Conservation (phyloP, 2,888 invertebrate species). For the Nephrotoma guestfalica region DNA sequence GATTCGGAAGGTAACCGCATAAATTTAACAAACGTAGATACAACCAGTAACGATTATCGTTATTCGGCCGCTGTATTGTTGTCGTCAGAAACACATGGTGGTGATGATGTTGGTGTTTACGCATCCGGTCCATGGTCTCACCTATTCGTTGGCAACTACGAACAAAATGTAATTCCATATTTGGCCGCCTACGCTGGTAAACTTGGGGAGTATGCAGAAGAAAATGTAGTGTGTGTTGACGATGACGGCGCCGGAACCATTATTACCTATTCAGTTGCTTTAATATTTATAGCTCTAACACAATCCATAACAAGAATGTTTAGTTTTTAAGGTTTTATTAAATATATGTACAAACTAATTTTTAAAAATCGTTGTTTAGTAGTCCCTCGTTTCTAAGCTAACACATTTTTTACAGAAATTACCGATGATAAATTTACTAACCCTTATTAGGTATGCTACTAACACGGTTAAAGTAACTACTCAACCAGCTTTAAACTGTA, state of each 20-base stretch:
- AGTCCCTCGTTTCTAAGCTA: not conserved
- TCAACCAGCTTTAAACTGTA: not conserved
- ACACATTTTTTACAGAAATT: not conserved
- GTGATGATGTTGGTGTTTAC: slow-evolving; percentile 66
- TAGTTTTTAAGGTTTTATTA: not conserved
- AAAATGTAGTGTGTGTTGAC: slow-evolving; percentile 42
- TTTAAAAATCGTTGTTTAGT: not conserved
- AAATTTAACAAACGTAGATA: slow-evolving; percentile 8
- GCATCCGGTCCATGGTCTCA: slow-evolving; percentile 68
- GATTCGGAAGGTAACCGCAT: slow-evolving; percentile 19
- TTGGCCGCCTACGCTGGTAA: slow-evolving; percentile 55
- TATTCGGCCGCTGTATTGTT: slow-evolving; percentile 48
- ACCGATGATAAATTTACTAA: not conserved
- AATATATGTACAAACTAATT: not conserved
- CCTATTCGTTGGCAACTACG: slow-evolving; percentile 61
- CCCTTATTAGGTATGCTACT: not conserved
- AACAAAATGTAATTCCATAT: slow-evolving; percentile 63
- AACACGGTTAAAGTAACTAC: not conserved
- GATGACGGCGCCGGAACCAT: not conserved
- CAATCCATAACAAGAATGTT: not conserved
- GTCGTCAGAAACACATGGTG: slow-evolving; percentile 53
- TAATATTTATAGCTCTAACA: not conserved
- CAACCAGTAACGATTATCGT: slow-evolving; percentile 20
- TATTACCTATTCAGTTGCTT: not conserved
- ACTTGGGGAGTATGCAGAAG: slow-evolving; percentile 42